Percentiles rank a stretch among this genome's conserved stretches.
These are phyloP conservation scores for Anguilla pacifica DNA, from an alignment of 2,797 vertebrate species.

Conservation along the genomic window DNA sequence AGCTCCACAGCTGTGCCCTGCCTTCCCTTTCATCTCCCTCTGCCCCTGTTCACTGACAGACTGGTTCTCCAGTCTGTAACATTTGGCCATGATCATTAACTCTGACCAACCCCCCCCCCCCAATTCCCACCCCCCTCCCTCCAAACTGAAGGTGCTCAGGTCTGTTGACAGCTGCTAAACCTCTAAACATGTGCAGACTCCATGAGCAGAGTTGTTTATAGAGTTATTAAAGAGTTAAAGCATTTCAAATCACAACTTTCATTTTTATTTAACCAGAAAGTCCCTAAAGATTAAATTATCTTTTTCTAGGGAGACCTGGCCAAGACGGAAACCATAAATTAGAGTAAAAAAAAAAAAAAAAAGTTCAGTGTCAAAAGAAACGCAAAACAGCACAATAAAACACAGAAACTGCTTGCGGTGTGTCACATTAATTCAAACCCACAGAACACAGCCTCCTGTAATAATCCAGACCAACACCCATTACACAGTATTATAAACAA, in stretches of 20 bases:
- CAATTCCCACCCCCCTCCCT: neutral
- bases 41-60: conserved; percentile 18
- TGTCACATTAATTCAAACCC: too few species aligned
- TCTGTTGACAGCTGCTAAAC: neutral
- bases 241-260: neutral
- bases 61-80: neutral
- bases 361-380: too few species aligned
- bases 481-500: too few species aligned
- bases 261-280: neutral
- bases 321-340: too few species aligned
- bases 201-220: too few species aligned
- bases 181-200: neutral
- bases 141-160: neutral
- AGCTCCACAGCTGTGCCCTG: conserved; percentile 30
- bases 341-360: too few species aligned
- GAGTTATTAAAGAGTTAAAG: neutral
- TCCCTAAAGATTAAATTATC: neutral
- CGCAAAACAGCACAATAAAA: too few species aligned
- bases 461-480: too few species aligned
- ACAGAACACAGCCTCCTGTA: too few species aligned
- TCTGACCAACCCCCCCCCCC: neutral
- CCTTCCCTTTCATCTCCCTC: neutral
- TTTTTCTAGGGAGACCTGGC: too few species aligned
- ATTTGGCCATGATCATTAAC: neutral
- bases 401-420: too few species aligned